Evolutionary conservation across 2,113 vertebrate species (phyloP).

Genomic region (Rhadina sibilatrix): DNA sequence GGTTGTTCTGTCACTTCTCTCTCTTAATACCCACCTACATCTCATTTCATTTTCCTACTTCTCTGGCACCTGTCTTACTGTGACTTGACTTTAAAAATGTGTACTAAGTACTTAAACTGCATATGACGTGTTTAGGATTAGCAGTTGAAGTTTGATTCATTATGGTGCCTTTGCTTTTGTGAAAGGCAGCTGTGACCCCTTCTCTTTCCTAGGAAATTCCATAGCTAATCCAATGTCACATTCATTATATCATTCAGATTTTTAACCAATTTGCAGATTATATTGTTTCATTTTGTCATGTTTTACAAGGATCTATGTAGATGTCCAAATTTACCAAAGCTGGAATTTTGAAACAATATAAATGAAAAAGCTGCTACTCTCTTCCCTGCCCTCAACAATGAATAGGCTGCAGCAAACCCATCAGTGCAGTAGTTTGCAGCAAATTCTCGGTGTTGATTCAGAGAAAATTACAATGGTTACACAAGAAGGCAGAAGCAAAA

Average conservation of each 20-base stretch:
- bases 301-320: neutral
- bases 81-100: slow-evolving; percentile 38
- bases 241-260: neutral
- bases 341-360: neutral
- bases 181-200: neutral
- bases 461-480: neutral
- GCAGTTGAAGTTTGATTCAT: slow-evolving; percentile 1
- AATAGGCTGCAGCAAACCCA: neutral
- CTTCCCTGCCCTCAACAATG: neutral
- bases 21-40: slow-evolving; percentile 34
- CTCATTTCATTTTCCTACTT: slow-evolving; percentile 30
- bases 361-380: neutral
- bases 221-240: neutral
- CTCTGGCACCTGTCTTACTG: slow-evolving; percentile 44
- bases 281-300: neutral
- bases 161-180: neutral
- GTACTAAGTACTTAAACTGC: neutral
- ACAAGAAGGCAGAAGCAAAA: neutral
- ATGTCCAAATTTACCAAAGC: neutral
- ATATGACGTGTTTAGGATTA: neutral
- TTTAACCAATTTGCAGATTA: neutral
- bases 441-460: neutral
- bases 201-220: neutral
- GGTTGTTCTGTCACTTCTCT: slow-evolving; percentile 43
- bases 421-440: neutral